phyloP scores from a whole-genome alignment of 2,888 invertebrate genomes.

The Tuta absoluta region DNA sequence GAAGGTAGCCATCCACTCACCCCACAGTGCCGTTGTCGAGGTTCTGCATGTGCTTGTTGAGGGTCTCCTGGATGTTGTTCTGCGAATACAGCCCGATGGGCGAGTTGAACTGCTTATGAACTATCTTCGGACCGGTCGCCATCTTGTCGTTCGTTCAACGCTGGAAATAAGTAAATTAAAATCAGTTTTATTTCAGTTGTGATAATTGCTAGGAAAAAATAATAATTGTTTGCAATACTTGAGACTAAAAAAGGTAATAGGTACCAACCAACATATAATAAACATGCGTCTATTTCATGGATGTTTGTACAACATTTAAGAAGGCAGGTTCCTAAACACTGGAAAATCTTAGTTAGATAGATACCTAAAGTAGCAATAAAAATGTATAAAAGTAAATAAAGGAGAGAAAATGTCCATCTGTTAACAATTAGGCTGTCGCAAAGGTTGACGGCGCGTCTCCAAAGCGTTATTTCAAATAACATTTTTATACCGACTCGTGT shows the following conservation, averaged over 20 bases:
- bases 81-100: conserved; percentile 93
- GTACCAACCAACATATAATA: too few species aligned
- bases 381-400: not conserved
- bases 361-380: too few species aligned
- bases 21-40: conserved; percentile 90
- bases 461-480: not conserved
- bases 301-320: too few species aligned
- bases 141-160: conserved; percentile 83
- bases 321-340: too few species aligned
- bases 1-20: conserved; percentile 80
- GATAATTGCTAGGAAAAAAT: too few species aligned
- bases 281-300: too few species aligned
- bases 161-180: conserved; percentile 53
- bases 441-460: conserved; percentile 10
- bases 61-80: conserved; percentile 89
- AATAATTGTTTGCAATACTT: too few species aligned
- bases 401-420: conserved; percentile 5
- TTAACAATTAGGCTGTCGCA: not conserved
- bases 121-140: conserved; percentile 87
- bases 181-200: too few species aligned
- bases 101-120: conserved; percentile 94
- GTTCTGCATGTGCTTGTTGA: conserved; percentile 88
- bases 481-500: not conserved
- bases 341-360: too few species aligned
- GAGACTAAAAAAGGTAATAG: too few species aligned